Evolutionary conservation across 2,888 invertebrate species (phyloP), one percentile per base, ranked within the genome.

Genomic region (Megaustenia siamemsis): DNA sequence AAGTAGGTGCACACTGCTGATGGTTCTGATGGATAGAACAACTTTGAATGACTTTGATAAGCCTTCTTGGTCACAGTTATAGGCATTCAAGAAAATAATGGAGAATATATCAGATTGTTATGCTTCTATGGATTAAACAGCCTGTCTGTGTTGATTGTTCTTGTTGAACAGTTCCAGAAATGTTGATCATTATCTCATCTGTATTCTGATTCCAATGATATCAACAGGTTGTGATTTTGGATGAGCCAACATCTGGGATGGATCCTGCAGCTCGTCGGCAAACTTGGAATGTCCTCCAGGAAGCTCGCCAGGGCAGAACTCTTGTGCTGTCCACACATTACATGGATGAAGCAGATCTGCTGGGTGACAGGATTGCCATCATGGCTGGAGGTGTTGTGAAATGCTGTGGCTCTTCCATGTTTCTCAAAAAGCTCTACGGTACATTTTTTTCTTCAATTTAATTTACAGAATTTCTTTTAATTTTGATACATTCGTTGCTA

Each of bases 281-380:
- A 88, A 94, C 95, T 0, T 97, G 97, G 97, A 96, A 97, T 90
- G 94, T 98, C 28, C 93, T 98, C 86, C 95, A 94, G 94, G 94
- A 94, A 15, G 94, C 95, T 88, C 94, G 95, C 68, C 93, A 94
- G 95, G 96, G 96, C 63, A 95, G 97, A 15, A 96, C 97, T 0
- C 95, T 97, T 90, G 95, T 98, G 75, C 94, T 97, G 84, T 97
- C 97, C 21, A 93, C 93, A 12, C 93, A 97, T 93, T 97, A 97
- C 92, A 97, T 97, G 97, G 97, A 97, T 91, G 97, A 97, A 94
- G 97, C 97, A 0, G 97, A 97, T 93, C 95, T 97, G 73, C 95
- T 97, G 3, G 97, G 97, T 0, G 97, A 97, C 94, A 95, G 97
- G 63, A 97, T 97, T 88, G 97, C 97, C 3, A 97, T 97, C 82